These are phyloP conservation scores for Turnix velox DNA, from an alignment of 2,113 vertebrate genomes.

Conservation along the genomic window DNA sequence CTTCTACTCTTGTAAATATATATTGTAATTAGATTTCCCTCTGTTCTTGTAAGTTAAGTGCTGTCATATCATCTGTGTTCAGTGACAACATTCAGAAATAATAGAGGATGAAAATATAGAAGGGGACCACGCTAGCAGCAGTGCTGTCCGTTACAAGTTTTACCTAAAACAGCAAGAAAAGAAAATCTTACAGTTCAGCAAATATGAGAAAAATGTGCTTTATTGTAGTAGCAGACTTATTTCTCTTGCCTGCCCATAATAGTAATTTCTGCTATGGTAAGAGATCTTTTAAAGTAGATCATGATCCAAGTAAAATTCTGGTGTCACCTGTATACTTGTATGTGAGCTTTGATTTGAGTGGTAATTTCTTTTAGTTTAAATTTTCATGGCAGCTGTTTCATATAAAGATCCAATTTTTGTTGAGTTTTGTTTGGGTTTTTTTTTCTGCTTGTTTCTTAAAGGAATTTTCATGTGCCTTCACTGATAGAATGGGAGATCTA, in stretches of 20 bases:
- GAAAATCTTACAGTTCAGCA: background rate
- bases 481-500: background rate
- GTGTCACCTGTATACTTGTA: too few species aligned
- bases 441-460: background rate
- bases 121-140: background rate
- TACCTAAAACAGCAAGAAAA: background rate
- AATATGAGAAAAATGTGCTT: background rate
- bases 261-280: background rate
- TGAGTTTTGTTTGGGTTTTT: background rate
- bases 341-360: background rate
- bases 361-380: background rate
- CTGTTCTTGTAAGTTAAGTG: background rate
- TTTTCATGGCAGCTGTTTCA: background rate
- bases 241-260: background rate
- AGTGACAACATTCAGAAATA: background rate
- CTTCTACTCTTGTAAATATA: background rate
- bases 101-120: background rate
- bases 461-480: background rate
- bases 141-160: background rate
- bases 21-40: background rate
- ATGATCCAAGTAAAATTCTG: background rate
- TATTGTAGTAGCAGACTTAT: background rate
- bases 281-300: background rate
- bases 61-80: background rate
- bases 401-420: background rate